These are phyloP conservation scores for Rafetus swinhoei DNA, from an alignment of 2,113 vertebrate genomes.

Conservation along the genomic window DNA sequence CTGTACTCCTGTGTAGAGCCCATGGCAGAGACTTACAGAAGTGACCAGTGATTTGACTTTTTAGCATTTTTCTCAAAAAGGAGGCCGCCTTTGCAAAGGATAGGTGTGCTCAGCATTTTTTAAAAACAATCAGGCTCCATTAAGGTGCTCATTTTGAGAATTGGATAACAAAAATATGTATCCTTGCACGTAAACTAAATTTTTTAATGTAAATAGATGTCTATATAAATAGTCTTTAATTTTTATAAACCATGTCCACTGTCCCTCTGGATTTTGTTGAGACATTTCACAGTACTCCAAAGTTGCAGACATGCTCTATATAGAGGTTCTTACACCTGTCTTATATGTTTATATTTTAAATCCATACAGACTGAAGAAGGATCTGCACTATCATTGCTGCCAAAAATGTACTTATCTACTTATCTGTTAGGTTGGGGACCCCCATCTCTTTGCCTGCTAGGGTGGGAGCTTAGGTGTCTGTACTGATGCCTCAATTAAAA, in stretches of 20 bases:
- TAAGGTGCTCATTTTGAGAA: neutral
- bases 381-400: neutral
- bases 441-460: neutral
- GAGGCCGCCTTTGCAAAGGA: neutral
- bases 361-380: neutral
- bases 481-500: neutral
- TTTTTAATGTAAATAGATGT: neutral
- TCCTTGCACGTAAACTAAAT: neutral
- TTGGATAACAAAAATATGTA: neutral
- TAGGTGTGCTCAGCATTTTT: neutral
- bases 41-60: neutral
- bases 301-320: neutral
- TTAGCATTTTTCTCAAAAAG: neutral
- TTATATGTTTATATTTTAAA: neutral
- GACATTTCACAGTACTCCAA: neutral
- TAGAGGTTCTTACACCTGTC: neutral
- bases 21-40: neutral
- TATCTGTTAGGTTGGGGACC: neutral
- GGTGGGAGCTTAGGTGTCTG: neutral
- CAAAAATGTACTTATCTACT: neutral
- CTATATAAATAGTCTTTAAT: neutral
- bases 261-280: neutral
- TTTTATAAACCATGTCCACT: neutral
- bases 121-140: neutral
- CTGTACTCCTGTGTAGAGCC: neutral